These are phyloP conservation scores for Ailurus styani DNA, from an alignment of 2,113 vertebrate species.

Conservation along the genomic window DNA sequence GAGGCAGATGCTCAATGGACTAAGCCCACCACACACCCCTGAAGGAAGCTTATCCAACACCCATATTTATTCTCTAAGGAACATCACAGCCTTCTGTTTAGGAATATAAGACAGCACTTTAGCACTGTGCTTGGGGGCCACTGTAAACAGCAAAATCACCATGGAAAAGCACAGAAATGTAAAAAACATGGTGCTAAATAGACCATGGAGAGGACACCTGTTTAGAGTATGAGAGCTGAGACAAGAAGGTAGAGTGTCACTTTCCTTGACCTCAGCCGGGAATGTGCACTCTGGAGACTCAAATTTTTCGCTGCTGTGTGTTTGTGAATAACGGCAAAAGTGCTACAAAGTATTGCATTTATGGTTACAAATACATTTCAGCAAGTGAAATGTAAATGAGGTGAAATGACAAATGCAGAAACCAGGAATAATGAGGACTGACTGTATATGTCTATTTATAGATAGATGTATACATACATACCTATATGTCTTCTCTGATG, in stretches of 20 bases:
- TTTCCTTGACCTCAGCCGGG: neutral
- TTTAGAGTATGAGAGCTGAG: neutral
- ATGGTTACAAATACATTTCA: neutral
- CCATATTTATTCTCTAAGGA: neutral
- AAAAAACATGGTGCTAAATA: neutral
- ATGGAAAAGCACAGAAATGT: neutral
- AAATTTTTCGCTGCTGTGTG: neutral
- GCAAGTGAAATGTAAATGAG: neutral
- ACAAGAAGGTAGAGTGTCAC: accelerated
- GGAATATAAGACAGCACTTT: neutral
- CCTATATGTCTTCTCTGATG: neutral
- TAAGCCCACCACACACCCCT: neutral
- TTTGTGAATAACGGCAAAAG: neutral
- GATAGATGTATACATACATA: neutral
- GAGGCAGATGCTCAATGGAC: neutral
- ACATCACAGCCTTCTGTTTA: neutral
- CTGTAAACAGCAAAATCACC: neutral
- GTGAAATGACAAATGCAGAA: neutral
- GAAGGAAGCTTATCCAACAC: neutral
- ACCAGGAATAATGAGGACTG: neutral
- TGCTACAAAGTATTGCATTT: neutral
- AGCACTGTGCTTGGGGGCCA: neutral
- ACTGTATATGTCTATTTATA: neutral
- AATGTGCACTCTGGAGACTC: neutral
- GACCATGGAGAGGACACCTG: neutral